These are phyloP conservation scores for Falcaria lacertinaria DNA, from an alignment of 2,888 invertebrate species.

Conservation along the genomic window DNA sequence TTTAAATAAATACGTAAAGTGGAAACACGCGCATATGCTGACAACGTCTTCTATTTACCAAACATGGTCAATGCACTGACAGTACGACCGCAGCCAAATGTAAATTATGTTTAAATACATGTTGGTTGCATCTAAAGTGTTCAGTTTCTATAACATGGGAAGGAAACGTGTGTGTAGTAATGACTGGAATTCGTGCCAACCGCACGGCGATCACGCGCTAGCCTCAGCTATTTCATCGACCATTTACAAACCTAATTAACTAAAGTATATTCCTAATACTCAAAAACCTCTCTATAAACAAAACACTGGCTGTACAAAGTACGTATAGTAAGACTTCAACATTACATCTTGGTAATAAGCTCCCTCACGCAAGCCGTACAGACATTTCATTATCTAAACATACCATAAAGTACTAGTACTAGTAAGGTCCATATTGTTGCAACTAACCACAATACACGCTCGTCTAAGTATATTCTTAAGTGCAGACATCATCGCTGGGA, in stretches of 20 bases:
- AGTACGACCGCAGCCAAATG: conserved; percentile 33
- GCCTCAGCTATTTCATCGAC: conserved; percentile 1
- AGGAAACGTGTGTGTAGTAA: conserved; percentile 35
- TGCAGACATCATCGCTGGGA: neutral
- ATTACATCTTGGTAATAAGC: neutral
- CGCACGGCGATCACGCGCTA: conserved; percentile 22
- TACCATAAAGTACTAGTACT: too few species aligned
- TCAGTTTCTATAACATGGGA: conserved; percentile 23
- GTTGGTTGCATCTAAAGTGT: conserved; percentile 23
- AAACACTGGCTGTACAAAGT: neutral
- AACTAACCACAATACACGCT: neutral
- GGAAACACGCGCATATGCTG: conserved; percentile 4
- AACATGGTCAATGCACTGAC: conserved; percentile 28
- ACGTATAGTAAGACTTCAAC: neutral
- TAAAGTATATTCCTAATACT: conserved; percentile 13
- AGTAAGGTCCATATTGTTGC: neutral
- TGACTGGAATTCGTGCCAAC: conserved; percentile 21
- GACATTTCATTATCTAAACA: neutral
- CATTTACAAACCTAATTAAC: conserved; percentile 7
- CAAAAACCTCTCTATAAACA: neutral
- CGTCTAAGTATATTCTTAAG: neutral
- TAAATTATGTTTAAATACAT: conserved; percentile 31
- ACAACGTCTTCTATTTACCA: conserved; percentile 27
- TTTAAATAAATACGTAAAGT: neutral
- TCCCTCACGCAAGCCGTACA: neutral